Percentiles rank a stretch among this genome's conserved stretches.
Evolutionary conservation across 2,888 invertebrate species (phyloP).

Genomic region (Cantharis lateralis): DNA sequence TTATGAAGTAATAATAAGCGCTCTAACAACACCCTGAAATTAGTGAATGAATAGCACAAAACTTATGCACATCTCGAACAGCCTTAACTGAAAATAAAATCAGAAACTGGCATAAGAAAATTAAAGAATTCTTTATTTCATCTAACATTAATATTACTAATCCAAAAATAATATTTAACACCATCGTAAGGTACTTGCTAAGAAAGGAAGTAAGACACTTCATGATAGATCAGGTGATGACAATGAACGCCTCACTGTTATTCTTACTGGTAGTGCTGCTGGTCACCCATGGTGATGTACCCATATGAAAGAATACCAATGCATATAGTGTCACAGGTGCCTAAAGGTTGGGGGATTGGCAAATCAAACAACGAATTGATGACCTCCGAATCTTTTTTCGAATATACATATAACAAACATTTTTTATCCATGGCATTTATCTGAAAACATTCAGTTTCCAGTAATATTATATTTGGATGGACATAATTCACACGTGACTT

Average conservation of each 20-base stretch:
- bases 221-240: constrained; percentile 36
- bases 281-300: too few species aligned
- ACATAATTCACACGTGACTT: too few species aligned
- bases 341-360: neutral
- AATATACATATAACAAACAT: too few species aligned
- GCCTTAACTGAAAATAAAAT: constrained; percentile 25
- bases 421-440: too few species aligned
- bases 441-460: too few species aligned
- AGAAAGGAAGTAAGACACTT: constrained; percentile 35
- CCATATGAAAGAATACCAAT: constrained; percentile 39
- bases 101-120: constrained; percentile 5
- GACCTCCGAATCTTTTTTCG: too few species aligned
- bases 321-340: constrained; percentile 38
- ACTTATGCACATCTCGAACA: too few species aligned
- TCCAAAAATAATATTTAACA: neutral
- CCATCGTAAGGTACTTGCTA: constrained; percentile 18
- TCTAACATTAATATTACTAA: neutral
- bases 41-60: too few species aligned
- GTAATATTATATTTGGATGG: too few species aligned
- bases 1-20: too few species aligned
- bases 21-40: too few species aligned
- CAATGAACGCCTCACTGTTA: constrained; percentile 35
- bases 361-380: neutral
- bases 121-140: constrained; percentile 2
- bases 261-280: constrained; percentile 38